These are phyloP conservation scores for Digitonthophagus gazella DNA, from an alignment of 2,888 invertebrate genomes.

Conservation along the genomic window DNA sequence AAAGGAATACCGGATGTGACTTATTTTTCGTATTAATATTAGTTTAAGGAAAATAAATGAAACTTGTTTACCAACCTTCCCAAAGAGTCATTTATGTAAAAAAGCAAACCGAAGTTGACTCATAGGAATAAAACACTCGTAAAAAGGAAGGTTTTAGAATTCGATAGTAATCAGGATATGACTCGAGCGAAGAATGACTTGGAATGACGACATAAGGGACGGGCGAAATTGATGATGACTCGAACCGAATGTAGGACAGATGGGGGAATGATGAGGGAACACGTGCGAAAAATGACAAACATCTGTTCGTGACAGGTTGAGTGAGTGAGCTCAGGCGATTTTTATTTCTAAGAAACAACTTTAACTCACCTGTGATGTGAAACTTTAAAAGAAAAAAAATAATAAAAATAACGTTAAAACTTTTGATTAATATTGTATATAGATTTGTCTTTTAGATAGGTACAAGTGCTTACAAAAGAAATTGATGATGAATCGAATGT, in stretches of 20 bases:
- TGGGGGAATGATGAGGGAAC: too few relatives aligned
- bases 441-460: too few relatives aligned
- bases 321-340: not conserved
- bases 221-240: not conserved
- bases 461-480: too few relatives aligned
- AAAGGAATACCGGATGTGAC: too few relatives aligned
- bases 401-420: too few relatives aligned
- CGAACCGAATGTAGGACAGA: conserved; percentile 4
- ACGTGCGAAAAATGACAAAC: conserved; percentile 9
- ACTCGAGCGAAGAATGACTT: not conserved
- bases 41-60: too few relatives aligned
- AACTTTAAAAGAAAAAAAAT: too few relatives aligned
- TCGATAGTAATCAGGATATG: not conserved
- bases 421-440: too few relatives aligned
- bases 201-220: conserved; percentile 10
- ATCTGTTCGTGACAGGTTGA: conserved; percentile 8
- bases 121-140: not conserved
- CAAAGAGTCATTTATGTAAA: too few relatives aligned
- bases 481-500: conserved; percentile 9
- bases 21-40: too few relatives aligned
- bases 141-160: not conserved
- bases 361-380: conserved; percentile 1
- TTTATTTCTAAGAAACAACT: not conserved
- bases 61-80: too few relatives aligned
- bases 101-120: too few relatives aligned